phyloP scores from a whole-genome alignment of 2,888 invertebrate genomes.

The Pristionchus arcanus region DNA sequence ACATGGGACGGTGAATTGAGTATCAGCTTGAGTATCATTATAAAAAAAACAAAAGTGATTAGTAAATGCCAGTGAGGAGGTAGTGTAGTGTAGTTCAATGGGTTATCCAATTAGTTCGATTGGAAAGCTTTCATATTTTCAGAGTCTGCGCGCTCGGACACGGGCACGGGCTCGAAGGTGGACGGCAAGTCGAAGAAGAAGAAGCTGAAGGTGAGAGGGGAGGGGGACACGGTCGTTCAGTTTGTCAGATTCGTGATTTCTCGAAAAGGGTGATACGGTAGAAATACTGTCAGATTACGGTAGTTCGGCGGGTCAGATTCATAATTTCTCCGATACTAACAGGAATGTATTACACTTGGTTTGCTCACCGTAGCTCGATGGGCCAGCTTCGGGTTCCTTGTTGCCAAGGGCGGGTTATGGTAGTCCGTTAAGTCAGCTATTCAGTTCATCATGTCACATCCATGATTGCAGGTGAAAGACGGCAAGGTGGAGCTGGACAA shows the following conservation, averaged over 20 bases:
- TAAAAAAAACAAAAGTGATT: too few relatives aligned
- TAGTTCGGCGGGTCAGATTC: not conserved
- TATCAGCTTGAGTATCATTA: too few relatives aligned
- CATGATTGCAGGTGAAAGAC: constrained; percentile 12
- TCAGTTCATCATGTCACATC: not conserved
- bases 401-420: too few relatives aligned
- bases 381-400: too few relatives aligned
- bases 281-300: not conserved
- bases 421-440: not conserved
- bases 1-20: too few relatives aligned
- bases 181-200: not conserved
- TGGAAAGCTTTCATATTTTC: not conserved
- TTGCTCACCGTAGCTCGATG: not conserved
- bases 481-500: constrained; percentile 34
- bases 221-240: not conserved
- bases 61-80: not conserved
- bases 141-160: constrained; percentile 24
- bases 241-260: not conserved
- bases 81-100: not conserved
- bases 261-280: too few relatives aligned
- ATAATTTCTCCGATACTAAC: too few relatives aligned
- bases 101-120: not conserved
- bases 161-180: not conserved
- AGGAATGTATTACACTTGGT: too few relatives aligned
- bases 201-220: not conserved